Conservation (phyloP, 2,113 vertebrate species). For the Saguinus imperator region DNA sequence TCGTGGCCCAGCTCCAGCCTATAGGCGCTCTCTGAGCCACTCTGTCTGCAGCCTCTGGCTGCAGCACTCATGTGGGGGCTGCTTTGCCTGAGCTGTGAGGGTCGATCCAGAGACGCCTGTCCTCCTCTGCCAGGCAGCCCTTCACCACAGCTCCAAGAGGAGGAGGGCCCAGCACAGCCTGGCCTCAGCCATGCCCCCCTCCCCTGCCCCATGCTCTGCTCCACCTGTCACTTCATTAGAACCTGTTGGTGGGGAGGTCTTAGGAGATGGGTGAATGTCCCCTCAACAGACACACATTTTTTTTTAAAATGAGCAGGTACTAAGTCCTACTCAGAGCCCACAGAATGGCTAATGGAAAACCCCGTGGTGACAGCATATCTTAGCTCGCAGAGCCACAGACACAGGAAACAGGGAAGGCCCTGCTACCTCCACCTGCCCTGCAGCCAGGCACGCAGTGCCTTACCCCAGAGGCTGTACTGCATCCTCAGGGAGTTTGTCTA, state of each 20-base stretch:
- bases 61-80: constrained; percentile 85
- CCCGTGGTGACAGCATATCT: neutral
- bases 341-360: no score
- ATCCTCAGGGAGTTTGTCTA: constrained; percentile 82
- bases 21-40: constrained; percentile 65
- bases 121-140: neutral
- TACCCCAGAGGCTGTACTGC: constrained; percentile 90
- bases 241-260: neutral
- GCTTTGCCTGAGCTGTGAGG: constrained; percentile 82
- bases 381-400: fast-evolving
- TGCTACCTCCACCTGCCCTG: fast-evolving
- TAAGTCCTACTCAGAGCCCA: no score
- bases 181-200: neutral
- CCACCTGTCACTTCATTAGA: neutral
- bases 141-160: neutral
- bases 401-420: neutral
- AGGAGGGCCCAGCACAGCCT: fast-evolving
- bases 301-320: neutral
- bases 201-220: neutral
- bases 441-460: fast-evolving
- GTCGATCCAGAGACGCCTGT: constrained; percentile 16
- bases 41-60: constrained; percentile 84
- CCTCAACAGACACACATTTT: neutral
- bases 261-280: neutral
- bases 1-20: constrained; percentile 85